Evolutionary conservation across 2,888 invertebrate species (phyloP).

Genomic region (Eristalis tenax): DNA sequence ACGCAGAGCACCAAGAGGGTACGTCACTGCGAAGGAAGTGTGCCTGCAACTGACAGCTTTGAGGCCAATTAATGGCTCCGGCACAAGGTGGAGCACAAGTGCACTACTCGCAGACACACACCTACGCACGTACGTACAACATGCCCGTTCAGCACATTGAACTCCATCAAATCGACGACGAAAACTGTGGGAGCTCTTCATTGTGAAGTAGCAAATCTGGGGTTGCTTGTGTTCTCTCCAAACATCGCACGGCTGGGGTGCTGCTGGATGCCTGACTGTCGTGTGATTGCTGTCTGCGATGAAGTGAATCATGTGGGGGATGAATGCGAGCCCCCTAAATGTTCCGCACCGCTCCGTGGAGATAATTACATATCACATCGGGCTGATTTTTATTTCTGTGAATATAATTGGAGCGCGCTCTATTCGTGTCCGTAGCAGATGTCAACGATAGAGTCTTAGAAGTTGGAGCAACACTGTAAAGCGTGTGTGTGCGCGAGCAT

Average conservation of each 20-base stretch:
- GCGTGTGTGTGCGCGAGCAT: background rate
- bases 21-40: conserved; percentile 30
- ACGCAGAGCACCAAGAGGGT: conserved; percentile 7
- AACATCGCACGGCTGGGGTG: conserved; percentile 20
- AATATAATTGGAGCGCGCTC: conserved; percentile 4
- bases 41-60: conserved; percentile 50
- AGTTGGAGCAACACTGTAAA: background rate
- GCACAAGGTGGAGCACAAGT: conserved; percentile 22
- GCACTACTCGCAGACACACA: conserved; percentile 7
- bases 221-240: conserved; percentile 33
- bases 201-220: conserved; percentile 46
- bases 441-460: background rate
- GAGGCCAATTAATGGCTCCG: conserved; percentile 63
- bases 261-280: background rate
- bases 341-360: background rate
- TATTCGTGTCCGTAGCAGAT: conserved; percentile 43
- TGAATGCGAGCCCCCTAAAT: conserved; percentile 3
- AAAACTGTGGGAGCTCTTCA: conserved; percentile 55
- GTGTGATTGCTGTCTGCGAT: conserved; percentile 21
- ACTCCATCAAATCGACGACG: conserved; percentile 53
- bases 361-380: conserved; percentile 40
- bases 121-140: background rate
- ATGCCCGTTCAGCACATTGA: conserved; percentile 49
- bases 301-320: background rate
- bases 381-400: conserved; percentile 27